A percentile compares a stretch with the other conserved stretches of the same genome.
phyloP scores from a whole-genome alignment of 23 tunicate genomes.

The Halocynthia roretzi region DNA sequence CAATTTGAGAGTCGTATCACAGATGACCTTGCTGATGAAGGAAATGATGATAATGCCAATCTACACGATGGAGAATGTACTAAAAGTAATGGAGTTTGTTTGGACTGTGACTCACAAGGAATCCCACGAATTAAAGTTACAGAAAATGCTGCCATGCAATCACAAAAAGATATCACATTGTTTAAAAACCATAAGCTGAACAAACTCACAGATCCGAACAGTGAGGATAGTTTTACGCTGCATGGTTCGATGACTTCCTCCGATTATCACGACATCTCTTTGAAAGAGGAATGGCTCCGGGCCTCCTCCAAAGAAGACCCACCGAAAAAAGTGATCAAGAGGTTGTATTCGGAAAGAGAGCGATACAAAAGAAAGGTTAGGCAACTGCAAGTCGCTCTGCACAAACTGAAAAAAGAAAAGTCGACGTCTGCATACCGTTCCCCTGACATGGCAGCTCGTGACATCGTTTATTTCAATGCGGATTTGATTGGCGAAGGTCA shows the following conservation, averaged over 20 bases:
- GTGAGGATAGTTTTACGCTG: conserved; percentile 19
- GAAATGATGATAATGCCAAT: not conserved
- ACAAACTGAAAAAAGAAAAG: conserved; percentile 22
- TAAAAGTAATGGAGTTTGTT: too few relatives aligned
- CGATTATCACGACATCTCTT: not conserved
- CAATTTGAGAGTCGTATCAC: conserved; percentile 22
- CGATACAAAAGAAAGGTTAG: conserved; percentile 60
- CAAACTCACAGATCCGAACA: too few relatives aligned
- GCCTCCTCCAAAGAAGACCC: conserved; percentile 15
- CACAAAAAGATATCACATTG: too few relatives aligned
- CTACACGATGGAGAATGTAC: too few relatives aligned
- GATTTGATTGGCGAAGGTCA: conserved; percentile 77
- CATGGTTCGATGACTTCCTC: conserved; percentile 21
- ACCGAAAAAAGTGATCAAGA: conserved; percentile 40
- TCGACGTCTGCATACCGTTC: conserved; percentile 5
- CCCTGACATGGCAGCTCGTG: conserved; percentile 51
- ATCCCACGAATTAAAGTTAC: too few relatives aligned
- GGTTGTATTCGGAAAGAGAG: conserved; percentile 47
- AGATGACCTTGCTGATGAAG: not conserved
- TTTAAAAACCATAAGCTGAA: too few relatives aligned
- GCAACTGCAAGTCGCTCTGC: conserved; percentile 41
- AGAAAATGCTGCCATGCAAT: too few relatives aligned
- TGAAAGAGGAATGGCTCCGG: conserved; percentile 15
- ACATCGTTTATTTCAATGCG: conserved; percentile 47
- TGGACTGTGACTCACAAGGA: too few relatives aligned